Conservation (phyloP, 2,113 vertebrate species). For the Pogona vitticeps region DNA sequence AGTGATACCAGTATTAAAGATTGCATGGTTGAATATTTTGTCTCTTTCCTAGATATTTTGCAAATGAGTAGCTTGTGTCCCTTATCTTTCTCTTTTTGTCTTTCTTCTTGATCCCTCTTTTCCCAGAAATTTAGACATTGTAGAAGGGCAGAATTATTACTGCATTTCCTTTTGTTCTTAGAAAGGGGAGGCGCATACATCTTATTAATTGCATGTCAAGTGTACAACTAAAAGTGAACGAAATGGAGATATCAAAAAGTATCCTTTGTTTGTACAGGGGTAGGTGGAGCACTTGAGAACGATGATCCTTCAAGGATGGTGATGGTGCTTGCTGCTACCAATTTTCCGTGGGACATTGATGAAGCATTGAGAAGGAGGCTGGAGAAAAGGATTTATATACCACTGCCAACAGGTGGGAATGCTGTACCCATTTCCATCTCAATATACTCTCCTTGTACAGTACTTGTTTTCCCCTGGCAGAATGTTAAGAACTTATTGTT, state of each 20-base stretch:
- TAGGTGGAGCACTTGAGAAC: constrained; percentile 82
- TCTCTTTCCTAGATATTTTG: no score
- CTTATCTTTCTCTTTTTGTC: no score
- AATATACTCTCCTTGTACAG: constrained; percentile 17
- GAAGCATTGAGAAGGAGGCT: constrained; percentile 82
- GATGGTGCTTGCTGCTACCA: constrained; percentile 84
- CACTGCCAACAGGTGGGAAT: constrained; percentile 80
- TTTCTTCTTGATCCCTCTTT: no score
- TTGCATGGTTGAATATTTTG: no score
- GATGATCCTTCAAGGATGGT: constrained; percentile 87
- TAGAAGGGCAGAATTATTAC: no score
- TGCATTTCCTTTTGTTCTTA: no score
- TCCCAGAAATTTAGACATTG: no score
- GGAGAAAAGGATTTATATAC: constrained; percentile 86
- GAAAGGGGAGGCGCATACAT: background rate
- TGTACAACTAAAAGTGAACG: background rate
- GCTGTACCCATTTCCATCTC: constrained; percentile 36
- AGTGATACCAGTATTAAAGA: no score
- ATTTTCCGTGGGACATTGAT: constrained; percentile 87
- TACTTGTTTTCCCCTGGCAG: background rate
- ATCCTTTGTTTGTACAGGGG: constrained; percentile 69
- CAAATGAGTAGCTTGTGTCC: no score
- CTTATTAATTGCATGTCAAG: background rate
- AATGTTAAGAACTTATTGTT: constrained; percentile 13
- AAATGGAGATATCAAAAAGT: background rate